phyloP scores from a whole-genome alignment of 2,888 invertebrate species.

The Drosophila lutescens region DNA sequence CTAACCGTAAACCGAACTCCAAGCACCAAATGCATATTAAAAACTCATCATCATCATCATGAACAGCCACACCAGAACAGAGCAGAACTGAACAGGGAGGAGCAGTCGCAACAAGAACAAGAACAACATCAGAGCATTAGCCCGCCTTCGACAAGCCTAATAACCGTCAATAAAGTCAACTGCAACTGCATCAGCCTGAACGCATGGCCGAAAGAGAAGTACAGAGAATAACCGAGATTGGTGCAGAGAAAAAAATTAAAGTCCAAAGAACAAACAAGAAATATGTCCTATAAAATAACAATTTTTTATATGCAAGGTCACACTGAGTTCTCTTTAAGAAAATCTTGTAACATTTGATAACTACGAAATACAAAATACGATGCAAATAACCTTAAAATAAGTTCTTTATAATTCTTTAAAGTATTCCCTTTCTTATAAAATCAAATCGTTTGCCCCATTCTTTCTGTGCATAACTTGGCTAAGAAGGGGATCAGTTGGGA shows the following conservation, averaged over 20 bases:
- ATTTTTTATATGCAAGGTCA: too few species aligned
- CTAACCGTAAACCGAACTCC: constrained; percentile 70
- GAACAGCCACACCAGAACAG: constrained; percentile 50
- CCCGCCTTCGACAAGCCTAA: constrained; percentile 78
- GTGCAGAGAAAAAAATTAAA: constrained; percentile 12
- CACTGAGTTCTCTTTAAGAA: too few species aligned
- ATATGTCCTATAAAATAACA: too few species aligned
- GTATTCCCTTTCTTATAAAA: background rate
- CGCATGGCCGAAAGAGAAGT: constrained; percentile 32
- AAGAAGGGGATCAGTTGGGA: constrained; percentile 22
- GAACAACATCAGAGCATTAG: constrained; percentile 65
- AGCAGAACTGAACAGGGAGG: constrained; percentile 37
- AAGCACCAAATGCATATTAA: constrained; percentile 76
- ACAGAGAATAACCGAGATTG: background rate
- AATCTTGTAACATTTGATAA: too few species aligned
- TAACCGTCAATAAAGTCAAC: constrained; percentile 77
- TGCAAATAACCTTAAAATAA: background rate
- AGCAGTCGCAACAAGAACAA: constrained; percentile 21
- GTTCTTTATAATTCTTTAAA: too few species aligned
- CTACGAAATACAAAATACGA: too few species aligned
- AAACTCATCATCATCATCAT: constrained; percentile 77
- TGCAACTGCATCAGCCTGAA: constrained; percentile 46
- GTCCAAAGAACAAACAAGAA: too few species aligned
- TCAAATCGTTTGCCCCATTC: background rate
- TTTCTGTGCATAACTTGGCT: constrained; percentile 1